These are phyloP conservation scores for Silurus aristotelis DNA, from an alignment of 2,797 vertebrate genomes.

Conservation along the genomic window DNA sequence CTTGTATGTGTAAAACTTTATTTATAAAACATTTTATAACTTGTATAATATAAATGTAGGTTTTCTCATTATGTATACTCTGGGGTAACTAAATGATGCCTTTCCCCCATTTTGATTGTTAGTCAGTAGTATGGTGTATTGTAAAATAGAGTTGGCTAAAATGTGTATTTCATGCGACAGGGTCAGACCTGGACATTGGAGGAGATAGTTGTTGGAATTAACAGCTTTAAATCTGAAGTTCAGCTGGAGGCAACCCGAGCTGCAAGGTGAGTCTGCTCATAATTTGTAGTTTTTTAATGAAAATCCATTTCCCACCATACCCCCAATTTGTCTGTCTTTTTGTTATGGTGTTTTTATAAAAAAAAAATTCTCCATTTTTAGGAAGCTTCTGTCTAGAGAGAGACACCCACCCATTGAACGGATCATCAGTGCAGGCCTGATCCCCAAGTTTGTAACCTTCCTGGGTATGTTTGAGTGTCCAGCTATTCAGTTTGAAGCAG, in stretches of 20 bases:
- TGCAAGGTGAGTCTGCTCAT: constrained; percentile 77
- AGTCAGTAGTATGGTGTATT: neutral
- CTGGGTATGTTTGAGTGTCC: constrained; percentile 79
- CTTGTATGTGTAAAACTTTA: too few relatives aligned
- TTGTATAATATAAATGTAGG: too few relatives aligned
- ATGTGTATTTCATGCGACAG: constrained; percentile 62
- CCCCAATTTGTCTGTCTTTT: neutral
- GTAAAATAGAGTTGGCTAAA: neutral
- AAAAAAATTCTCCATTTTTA: constrained; percentile 63
- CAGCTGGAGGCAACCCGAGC: constrained; percentile 95
- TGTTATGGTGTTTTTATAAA: neutral
- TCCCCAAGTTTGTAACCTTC: constrained; percentile 89
- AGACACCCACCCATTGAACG: constrained; percentile 92
- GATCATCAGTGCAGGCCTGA: constrained; percentile 89
- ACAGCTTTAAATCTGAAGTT: constrained; percentile 74
- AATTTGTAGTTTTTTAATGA: neutral
- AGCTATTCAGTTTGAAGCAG: constrained; percentile 94
- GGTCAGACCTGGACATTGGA: constrained; percentile 88
- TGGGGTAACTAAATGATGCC: neutral
- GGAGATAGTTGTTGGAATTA: constrained; percentile 87
- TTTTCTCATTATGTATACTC: too few relatives aligned
- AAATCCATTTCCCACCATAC: neutral
- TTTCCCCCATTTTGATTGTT: neutral
- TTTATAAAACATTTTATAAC: too few relatives aligned
- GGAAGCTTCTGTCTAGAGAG: constrained; percentile 94